Evolutionary conservation across 2,888 invertebrate species (phyloP).

Genomic region (Uropetala carovei): DNA sequence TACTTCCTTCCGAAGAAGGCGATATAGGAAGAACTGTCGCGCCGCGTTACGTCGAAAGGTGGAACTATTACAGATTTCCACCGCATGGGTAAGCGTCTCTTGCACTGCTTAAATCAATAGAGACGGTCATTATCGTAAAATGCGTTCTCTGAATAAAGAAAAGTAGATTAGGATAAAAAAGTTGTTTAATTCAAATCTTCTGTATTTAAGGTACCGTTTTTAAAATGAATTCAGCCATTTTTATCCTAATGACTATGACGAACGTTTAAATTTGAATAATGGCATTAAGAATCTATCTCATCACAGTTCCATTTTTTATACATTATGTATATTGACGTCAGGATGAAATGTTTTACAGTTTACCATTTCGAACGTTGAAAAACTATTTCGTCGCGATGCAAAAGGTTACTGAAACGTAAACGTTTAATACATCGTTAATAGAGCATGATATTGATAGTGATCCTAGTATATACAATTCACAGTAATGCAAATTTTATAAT

Average conservation of each 20-base stretch:
- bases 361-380: too few relatives aligned
- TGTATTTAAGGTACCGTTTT: background rate
- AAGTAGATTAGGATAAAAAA: background rate
- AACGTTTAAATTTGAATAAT: background rate
- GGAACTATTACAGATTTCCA: constrained; percentile 49
- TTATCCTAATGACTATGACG: background rate
- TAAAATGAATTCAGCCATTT: background rate
- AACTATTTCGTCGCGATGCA: too few relatives aligned
- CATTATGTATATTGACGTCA: too few relatives aligned
- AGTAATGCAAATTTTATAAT: too few relatives aligned
- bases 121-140: constrained; percentile 18
- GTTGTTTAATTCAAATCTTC: too few relatives aligned
- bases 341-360: too few relatives aligned
- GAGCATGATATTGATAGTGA: too few relatives aligned
- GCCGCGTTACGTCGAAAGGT: constrained; percentile 50
- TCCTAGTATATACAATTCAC: too few relatives aligned
- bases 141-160: background rate
- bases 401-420: too few relatives aligned
- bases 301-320: too few relatives aligned
- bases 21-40: constrained; percentile 55
- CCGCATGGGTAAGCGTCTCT: background rate
- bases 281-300: too few relatives aligned
- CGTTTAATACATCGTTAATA: too few relatives aligned
- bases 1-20: constrained; percentile 22
- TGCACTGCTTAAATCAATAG: constrained; percentile 36